Conservation (phyloP, 2,888 invertebrate species). For the Nymphalis urticae region DNA sequence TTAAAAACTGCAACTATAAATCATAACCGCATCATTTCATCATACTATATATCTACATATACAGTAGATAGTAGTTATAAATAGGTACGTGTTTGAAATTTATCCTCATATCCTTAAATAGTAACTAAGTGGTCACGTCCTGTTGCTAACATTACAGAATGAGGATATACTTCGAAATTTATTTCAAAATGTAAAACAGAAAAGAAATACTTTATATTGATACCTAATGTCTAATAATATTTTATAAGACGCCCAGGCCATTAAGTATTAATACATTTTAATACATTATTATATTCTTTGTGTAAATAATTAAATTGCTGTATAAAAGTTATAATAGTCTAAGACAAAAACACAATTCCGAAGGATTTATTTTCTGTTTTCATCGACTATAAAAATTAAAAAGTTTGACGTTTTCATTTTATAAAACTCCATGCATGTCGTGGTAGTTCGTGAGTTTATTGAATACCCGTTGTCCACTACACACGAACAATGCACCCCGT, state of each 20-base stretch:
- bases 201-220: too few species aligned
- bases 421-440: neutral
- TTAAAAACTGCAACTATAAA: conserved; percentile 2
- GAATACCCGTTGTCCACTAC: conserved; percentile 20
- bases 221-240: too few species aligned
- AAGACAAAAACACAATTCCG: too few species aligned
- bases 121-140: neutral
- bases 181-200: neutral
- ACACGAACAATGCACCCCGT: conserved; percentile 47
- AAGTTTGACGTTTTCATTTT: too few species aligned
- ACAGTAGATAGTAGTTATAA: neutral
- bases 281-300: too few species aligned
- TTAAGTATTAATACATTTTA: too few species aligned
- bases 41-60: neutral
- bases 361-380: too few species aligned
- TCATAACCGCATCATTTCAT: conserved; percentile 1
- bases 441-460: neutral
- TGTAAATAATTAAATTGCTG: too few species aligned
- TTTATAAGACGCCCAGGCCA: too few species aligned
- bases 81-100: neutral
- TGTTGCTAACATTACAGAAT: neutral
- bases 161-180: neutral
- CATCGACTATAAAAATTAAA: too few species aligned
- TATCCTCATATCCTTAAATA: conserved; percentile 6
- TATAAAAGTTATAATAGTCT: too few species aligned